phyloP scores from a whole-genome alignment of 2,797 vertebrate species.

The Spea hammondii region DNA sequence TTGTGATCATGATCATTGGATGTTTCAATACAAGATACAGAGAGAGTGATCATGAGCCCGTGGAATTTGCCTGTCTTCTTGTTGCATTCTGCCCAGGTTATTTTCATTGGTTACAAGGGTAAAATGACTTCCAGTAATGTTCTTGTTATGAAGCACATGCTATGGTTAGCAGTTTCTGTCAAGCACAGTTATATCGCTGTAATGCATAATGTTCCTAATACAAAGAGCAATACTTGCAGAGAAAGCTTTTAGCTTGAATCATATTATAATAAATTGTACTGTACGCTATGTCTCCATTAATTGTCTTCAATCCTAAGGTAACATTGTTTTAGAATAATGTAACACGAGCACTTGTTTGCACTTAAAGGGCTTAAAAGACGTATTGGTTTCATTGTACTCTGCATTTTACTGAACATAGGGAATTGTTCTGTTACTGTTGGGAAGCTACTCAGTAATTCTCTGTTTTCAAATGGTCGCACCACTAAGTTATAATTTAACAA shows the following conservation, averaged over 20 bases:
- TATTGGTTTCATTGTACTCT: conserved; percentile 41
- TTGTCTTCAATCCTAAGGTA: conserved; percentile 49
- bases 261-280: conserved; percentile 53
- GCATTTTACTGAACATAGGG: conserved; percentile 22
- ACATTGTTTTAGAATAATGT: conserved; percentile 50
- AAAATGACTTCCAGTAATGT: conserved; percentile 38
- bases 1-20: too few species aligned
- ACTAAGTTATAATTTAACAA: not conserved
- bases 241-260: conserved; percentile 52
- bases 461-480: not conserved
- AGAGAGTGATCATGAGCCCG: not conserved
- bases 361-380: conserved; percentile 43
- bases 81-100: not conserved
- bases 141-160: conserved; percentile 32
- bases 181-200: conserved; percentile 44
- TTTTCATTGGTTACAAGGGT: conserved; percentile 21
- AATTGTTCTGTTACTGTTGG: conserved; percentile 27
- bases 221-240: conserved; percentile 45
- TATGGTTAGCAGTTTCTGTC: conserved; percentile 45
- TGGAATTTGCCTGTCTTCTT: not conserved
- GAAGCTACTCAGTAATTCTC: conserved; percentile 27
- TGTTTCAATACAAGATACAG: too few species aligned
- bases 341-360: conserved; percentile 50
- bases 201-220: conserved; percentile 49
- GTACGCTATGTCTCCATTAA: conserved; percentile 49